Conservation (phyloP, 2,797 vertebrate genomes). For the Eulemur albifrons region DNA sequence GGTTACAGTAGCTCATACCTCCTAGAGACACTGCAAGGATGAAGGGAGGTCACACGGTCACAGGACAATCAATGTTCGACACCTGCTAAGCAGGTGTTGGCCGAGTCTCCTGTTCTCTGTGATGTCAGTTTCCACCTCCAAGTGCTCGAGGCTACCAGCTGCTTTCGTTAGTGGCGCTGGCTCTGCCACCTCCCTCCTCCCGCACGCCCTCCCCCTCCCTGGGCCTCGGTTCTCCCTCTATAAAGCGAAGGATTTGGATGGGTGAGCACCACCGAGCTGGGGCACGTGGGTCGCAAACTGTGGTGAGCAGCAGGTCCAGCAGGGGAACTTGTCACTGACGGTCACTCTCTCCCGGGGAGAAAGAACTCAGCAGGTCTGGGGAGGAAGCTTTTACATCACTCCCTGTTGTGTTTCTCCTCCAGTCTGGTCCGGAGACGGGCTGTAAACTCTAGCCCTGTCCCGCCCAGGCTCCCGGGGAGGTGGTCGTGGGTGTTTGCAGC, state of each 20-base stretch:
- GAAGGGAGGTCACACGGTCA: too few relatives aligned
- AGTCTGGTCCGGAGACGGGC: background rate
- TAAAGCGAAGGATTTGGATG: background rate
- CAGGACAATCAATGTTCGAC: too few relatives aligned
- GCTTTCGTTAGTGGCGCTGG: background rate
- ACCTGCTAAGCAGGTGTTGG: too few relatives aligned
- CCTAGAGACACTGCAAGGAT: too few relatives aligned
- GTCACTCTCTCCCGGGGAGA: background rate
- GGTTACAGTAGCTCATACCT: too few relatives aligned
- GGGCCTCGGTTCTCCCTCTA: background rate
- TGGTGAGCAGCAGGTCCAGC: background rate
- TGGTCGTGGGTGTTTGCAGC: too few relatives aligned
- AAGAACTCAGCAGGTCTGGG: background rate
- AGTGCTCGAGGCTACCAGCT: background rate
- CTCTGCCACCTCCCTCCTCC: background rate
- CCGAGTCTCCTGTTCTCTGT: background rate
- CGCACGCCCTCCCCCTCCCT: fast-evolving
- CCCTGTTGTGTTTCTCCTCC: background rate
- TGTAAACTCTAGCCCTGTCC: background rate
- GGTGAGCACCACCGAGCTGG: background rate
- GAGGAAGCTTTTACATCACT: background rate
- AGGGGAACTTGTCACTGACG: background rate
- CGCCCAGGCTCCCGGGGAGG: background rate
- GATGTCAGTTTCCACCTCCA: background rate
- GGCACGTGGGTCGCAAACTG: background rate